Evolutionary conservation across 2,888 invertebrate species (phyloP), one percentile per base, ranked within the genome.

Genomic region (Ptycholaimellus sp.): DNA sequence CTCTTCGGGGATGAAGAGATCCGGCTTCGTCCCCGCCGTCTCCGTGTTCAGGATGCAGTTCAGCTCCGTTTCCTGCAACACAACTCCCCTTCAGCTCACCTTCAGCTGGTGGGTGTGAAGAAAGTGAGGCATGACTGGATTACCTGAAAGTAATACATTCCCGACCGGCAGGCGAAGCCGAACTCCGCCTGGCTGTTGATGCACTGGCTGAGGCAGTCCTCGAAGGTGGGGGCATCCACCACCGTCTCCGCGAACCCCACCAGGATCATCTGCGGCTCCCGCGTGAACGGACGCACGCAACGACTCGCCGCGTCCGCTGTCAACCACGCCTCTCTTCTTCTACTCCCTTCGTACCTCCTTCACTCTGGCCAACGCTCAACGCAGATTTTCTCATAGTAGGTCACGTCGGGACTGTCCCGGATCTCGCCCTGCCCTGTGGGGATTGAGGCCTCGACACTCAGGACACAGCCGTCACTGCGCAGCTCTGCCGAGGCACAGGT

Each of bases 201-300:
- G 38, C 56, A 56, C 14, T 48, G 49, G 39, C 54, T 51, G 35
- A 56, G 52, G 41, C 56, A 56, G 23, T 55, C 48, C 35, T 56
- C 54, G 36, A 56, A 48, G 1, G 44, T 43, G n/a, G 50, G 39
- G 7, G 55, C 47, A 34, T 57, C 55, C 6, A 50, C 46, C 14
- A 56, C 56, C 3, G 52, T 50, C 35, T 57, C 56, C 0, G 56
- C 56, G 35, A 53, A 54, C 3, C 56, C 56, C 13, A 56, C 56
- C 2, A 56, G 46, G 27, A 56, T 56, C 52, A 52, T 54, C 37
- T 56, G 56, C 6, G 56, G 56, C 29, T 46, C 47, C 2, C 56
- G 49, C 19, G 44, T 43, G 41, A 51, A 56, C 2, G 49, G 44
- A 6, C 42, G 36, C 13, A 47, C 43, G 33, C 54, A 55, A 11